Base-by-base conservation (phyloP, 2,888 invertebrate species). In the Lomographa bimaculata region DNA sequence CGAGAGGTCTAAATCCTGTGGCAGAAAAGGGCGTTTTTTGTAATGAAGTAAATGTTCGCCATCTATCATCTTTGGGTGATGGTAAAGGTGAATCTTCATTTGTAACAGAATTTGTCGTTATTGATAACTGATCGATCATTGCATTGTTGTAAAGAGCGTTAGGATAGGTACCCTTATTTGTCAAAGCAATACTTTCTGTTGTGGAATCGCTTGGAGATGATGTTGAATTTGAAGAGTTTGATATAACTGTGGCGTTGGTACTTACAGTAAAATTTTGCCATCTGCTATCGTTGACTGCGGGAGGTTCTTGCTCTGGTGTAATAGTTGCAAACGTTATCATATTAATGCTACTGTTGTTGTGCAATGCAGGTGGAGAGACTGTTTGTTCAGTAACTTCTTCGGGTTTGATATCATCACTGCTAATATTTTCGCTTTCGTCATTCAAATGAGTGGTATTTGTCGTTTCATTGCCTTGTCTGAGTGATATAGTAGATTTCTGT, bases 1-100 rank as follows among this genome's bases (percentile, higher is more conserved):
- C 79, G 27, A 87, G 67, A 47, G 87, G 85, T 57, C 61, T 79
- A 50, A 89, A 89, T 52, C 72, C 73, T 55, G 49, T 46, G 43
- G 35, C 49, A 42, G 51, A 36, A 12, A 29, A 35, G 7, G 38
- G 33, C 4, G 25, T 32, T 35, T 54, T 49, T 46, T 38, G 16
- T 53, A 67, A 60, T 53, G 65, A 59, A 60, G 26, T 17, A 20
- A 78, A 75, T 49, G 61, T 64, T 40, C 56, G 60, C 83, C 83
- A 85, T 75, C 72, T 66, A 68, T 80, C 73, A 72, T 77, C 59
- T 48, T 62, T 52, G 46, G 50, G 39, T 35, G 69, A 60, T 36
- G 66, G 71, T 36, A 71, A 57, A 66, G 58, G 57, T 56, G 64
- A 58, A 59, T 66, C 67, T 47, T 65, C 60, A 61, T 69, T 73